A percentile compares a stretch with the other conserved stretches of the same genome.
These are phyloP conservation scores for Upupa epops DNA, from an alignment of 2,113 vertebrate genomes.

Conservation along the genomic window DNA sequence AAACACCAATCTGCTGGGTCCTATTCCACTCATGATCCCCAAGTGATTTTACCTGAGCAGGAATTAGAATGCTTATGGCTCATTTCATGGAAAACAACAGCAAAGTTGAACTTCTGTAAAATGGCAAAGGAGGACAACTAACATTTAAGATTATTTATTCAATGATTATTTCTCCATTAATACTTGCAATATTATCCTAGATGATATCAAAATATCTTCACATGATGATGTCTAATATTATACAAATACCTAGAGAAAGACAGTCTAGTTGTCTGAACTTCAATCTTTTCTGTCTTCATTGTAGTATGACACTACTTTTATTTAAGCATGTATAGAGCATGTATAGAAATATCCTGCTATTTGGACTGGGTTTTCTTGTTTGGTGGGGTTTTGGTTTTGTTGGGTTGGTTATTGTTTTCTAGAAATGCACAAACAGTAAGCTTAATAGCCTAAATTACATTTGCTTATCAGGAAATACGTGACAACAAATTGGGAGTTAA, in stretches of 20 bases:
- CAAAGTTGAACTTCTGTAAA: neutral
- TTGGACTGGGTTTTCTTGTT: neutral
- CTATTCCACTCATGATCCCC: conserved; percentile 95
- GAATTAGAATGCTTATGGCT: neutral
- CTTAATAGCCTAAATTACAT: neutral
- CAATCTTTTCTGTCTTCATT: neutral
- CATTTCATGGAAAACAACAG: neutral
- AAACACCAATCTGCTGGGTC: conserved; percentile 88
- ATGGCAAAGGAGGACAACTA: neutral
- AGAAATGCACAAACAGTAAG: neutral
- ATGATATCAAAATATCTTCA: neutral
- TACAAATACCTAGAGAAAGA: neutral
- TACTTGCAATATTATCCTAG: neutral
- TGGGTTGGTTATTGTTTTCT: too few species aligned
- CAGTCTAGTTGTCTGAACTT: neutral
- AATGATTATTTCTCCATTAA: neutral
- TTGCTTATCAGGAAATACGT: neutral
- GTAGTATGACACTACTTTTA: neutral
- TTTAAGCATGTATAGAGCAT: neutral
- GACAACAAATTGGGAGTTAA: conserved; percentile 43
- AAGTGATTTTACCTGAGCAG: conserved; percentile 89
- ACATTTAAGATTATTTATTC: neutral
- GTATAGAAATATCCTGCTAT: neutral
- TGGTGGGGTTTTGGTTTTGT: neutral
- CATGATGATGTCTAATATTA: neutral